Percentiles rank a stretch among this genome's conserved stretches.
Conservation (phyloP, 1,140 invertebrate species). For the Philotrypesis tridentata region DNA sequence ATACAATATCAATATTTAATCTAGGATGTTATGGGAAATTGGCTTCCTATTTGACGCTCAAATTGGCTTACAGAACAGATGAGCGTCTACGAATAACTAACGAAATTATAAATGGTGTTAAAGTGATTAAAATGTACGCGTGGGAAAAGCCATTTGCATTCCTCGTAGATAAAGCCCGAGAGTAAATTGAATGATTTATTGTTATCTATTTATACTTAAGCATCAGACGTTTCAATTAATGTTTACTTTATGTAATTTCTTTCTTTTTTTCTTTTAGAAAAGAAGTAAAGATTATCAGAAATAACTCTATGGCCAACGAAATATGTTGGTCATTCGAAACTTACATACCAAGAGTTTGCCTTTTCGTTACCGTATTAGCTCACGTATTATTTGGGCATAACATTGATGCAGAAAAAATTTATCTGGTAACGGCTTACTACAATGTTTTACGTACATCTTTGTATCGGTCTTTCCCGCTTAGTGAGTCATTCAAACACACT, state of each 20-base stretch:
- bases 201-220: no score
- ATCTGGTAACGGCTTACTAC: constrained; percentile 82
- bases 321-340: constrained; percentile 76
- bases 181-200: constrained; percentile 58
- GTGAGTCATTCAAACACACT: constrained; percentile 50
- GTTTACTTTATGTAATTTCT: not conserved
- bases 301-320: constrained; percentile 59
- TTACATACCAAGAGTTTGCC: constrained; percentile 83
- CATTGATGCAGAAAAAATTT: constrained; percentile 85
- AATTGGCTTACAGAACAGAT: constrained; percentile 84
- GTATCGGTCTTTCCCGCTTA: constrained; percentile 65
- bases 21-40: constrained; percentile 81
- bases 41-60: constrained; percentile 78
- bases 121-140: constrained; percentile 93
- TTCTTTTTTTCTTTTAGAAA: constrained; percentile 56
- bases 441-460: constrained; percentile 79
- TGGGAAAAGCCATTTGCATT: constrained; percentile 87
- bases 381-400: constrained; percentile 82
- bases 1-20: not conserved
- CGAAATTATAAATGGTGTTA: constrained; percentile 89
- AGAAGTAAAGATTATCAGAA: constrained; percentile 67
- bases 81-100: constrained; percentile 89
- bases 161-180: constrained; percentile 76
- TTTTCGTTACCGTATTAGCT: constrained; percentile 85
- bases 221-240: no score